These are phyloP conservation scores for Alouatta palliata DNA, from an alignment of 2,113 vertebrate species.

Conservation along the genomic window DNA sequence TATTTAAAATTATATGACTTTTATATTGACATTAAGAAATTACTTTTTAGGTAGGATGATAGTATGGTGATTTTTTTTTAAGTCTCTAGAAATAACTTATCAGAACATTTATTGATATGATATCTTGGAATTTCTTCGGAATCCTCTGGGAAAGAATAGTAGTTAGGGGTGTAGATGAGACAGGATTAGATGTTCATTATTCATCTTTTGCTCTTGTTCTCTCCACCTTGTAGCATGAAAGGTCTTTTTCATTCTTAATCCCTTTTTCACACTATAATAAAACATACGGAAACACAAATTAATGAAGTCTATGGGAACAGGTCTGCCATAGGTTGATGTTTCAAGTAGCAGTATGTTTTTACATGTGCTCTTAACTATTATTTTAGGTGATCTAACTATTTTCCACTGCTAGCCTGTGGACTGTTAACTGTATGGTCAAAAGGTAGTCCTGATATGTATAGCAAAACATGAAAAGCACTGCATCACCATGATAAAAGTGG, in stretches of 20 bases:
- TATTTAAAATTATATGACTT: background rate
- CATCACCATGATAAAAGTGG: background rate
- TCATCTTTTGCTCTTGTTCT: background rate
- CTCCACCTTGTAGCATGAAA: background rate
- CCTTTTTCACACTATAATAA: background rate
- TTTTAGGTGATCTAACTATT: background rate
- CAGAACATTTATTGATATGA: background rate
- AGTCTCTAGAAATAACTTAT: background rate
- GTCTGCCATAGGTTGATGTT: slow-evolving; percentile 3
- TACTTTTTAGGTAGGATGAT: background rate
- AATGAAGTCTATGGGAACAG: background rate
- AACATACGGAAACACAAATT: background rate
- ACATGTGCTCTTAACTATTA: background rate
- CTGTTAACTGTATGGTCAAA: background rate
- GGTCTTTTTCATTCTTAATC: slow-evolving; percentile 40
- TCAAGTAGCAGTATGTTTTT: slow-evolving; percentile 9
- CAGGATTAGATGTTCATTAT: slow-evolving; percentile 24
- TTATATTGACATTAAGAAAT: background rate
- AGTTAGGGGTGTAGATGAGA: background rate
- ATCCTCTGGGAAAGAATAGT: background rate
- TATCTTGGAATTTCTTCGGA: slow-evolving; percentile 17
- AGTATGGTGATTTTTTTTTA: background rate
- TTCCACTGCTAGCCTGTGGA: background rate
- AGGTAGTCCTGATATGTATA: background rate
- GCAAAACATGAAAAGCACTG: slow-evolving; percentile 5